Percentiles rank a stretch among this genome's conserved stretches.
Evolutionary conservation across 2,888 invertebrate genomes (phyloP).

Genomic region (Acronicta leporina): DNA sequence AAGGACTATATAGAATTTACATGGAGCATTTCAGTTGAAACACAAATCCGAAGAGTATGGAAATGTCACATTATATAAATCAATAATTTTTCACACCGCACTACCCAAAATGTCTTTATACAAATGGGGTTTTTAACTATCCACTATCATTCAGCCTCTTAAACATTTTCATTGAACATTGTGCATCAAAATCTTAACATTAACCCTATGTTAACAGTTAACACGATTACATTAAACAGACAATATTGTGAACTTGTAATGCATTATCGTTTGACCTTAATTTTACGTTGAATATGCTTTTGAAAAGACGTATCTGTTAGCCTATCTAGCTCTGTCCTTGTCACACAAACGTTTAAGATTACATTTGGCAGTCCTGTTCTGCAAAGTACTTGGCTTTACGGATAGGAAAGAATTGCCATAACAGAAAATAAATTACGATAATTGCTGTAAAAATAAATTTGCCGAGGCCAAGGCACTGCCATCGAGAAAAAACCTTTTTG

Average conservation of each 20-base stretch:
- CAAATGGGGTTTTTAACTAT: conserved; percentile 57
- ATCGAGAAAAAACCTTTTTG: neutral
- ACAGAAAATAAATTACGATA: neutral
- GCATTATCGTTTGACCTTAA: conserved; percentile 72
- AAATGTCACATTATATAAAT: conserved; percentile 50
- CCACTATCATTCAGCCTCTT: conserved; percentile 57
- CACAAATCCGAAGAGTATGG: conserved; percentile 31
- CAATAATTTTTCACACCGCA: conserved; percentile 39
- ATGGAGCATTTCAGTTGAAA: conserved; percentile 3
- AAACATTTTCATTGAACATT: conserved; percentile 76
- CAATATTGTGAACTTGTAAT: conserved; percentile 76
- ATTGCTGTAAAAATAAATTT: neutral
- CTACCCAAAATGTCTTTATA: conserved; percentile 47
- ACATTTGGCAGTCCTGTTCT: neutral
- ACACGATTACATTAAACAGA: conserved; percentile 80
- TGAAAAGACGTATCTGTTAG: conserved; percentile 71
- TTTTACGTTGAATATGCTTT: conserved; percentile 58
- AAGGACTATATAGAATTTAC: conserved; percentile 6
- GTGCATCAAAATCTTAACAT: conserved; percentile 76
- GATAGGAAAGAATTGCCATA: neutral
- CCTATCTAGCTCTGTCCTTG: neutral
- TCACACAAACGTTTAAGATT: neutral
- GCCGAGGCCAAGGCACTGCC: neutral
- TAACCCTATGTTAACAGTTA: conserved; percentile 80
- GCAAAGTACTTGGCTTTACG: neutral